Percentiles rank a stretch among this genome's conserved stretches.
These are phyloP conservation scores for Brachionus manjavacas DNA, from an alignment of 1,140 invertebrate genomes.

Conservation along the genomic window DNA sequence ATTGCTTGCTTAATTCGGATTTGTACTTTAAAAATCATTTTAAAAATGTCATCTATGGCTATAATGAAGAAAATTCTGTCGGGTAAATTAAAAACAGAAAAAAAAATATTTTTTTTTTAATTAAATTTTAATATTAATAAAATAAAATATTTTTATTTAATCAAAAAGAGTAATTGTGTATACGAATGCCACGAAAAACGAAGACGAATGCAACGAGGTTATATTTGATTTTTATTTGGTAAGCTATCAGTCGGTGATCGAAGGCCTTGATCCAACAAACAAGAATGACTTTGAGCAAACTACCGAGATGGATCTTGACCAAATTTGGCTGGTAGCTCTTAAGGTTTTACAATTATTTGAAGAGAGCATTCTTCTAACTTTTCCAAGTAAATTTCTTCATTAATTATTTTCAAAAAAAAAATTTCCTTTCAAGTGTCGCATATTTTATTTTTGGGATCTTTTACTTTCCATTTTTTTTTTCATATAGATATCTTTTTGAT, in stretches of 20 bases:
- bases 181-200: background rate
- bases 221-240: constrained; percentile 30
- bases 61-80: constrained; percentile 29
- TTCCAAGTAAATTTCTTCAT: background rate
- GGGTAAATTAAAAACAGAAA: no score
- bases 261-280: background rate
- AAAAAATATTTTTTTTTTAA: no score
- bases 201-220: constrained; percentile 2
- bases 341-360: constrained; percentile 27
- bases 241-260: background rate
- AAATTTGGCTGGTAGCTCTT: constrained; percentile 33
- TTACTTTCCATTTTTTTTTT: no score
- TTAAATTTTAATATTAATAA: no score
- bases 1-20: constrained; percentile 16
- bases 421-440: no score
- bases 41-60: constrained; percentile 27
- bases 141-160: no score
- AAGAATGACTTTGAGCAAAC: constrained; percentile 24
- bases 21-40: background rate
- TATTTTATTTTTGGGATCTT: no score
- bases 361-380: constrained; percentile 2
- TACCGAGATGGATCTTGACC: constrained; percentile 31
- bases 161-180: background rate
- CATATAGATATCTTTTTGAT: no score
- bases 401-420: no score